These are phyloP conservation scores for Drosophila bocki DNA, from an alignment of 1,140 invertebrate genomes.

Conservation along the genomic window DNA sequence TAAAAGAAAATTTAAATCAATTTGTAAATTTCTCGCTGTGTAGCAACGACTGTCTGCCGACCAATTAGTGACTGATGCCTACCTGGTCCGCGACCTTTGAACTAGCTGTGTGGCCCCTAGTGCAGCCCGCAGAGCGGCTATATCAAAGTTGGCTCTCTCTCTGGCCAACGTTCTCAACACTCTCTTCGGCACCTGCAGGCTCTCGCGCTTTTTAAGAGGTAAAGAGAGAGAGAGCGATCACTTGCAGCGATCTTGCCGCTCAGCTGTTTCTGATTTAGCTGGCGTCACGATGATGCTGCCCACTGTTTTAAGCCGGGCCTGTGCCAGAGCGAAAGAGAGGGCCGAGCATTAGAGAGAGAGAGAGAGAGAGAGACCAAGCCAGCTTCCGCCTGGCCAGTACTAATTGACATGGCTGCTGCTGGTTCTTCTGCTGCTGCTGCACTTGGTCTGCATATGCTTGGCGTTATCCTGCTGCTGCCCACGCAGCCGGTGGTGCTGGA, in stretches of 20 bases:
- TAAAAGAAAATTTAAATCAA: not conserved
- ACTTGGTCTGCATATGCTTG: slow-evolving; percentile 9
- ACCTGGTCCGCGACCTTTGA: slow-evolving; percentile 43
- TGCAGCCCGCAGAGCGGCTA: slow-evolving; percentile 7
- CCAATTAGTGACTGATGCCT: slow-evolving; percentile 35
- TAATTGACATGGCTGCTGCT: slow-evolving; percentile 34
- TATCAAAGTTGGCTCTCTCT: slow-evolving; percentile 31
- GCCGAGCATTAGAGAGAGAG: not conserved
- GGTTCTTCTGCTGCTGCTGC: slow-evolving; percentile 15
- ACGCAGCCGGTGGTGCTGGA: slow-evolving; percentile 5
- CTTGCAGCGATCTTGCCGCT: not conserved
- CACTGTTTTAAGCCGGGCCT: slow-evolving; percentile 36
- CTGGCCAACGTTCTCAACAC: not conserved
- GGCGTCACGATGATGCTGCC: slow-evolving; percentile 30
- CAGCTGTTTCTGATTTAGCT: not conserved
- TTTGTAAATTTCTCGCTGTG: not conserved
- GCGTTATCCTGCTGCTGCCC: slow-evolving; percentile 13
- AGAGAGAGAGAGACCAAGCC: not conserved
- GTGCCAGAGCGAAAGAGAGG: slow-evolving; percentile 6
- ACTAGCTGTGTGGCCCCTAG: slow-evolving; percentile 41
- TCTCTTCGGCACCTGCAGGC: not conserved
- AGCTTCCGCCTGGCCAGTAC: slow-evolving; percentile 26
- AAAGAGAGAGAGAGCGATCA: not conserved
- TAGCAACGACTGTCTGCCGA: not conserved
- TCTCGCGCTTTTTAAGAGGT: not conserved